These are phyloP conservation scores for Eupsilia transversa DNA, from an alignment of 2,888 invertebrate species.

Conservation along the genomic window DNA sequence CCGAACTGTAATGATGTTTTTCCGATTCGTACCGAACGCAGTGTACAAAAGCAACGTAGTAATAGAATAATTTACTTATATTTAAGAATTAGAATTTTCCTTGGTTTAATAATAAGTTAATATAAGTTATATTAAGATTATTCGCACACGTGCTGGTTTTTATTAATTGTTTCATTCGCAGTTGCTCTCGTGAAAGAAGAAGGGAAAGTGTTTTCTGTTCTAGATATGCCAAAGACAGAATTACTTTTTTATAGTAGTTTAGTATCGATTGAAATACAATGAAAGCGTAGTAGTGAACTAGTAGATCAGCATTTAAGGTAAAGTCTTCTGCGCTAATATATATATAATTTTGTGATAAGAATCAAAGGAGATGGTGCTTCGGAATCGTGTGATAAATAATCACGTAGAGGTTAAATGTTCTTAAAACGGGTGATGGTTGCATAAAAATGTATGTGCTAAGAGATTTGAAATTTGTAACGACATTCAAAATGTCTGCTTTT, in stretches of 20 bases:
- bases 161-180: slow-evolving; percentile 54
- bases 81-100: slow-evolving; percentile 9
- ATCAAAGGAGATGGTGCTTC: slow-evolving; percentile 53
- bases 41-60: slow-evolving; percentile 13
- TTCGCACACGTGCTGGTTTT: slow-evolving; percentile 35
- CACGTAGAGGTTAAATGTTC: slow-evolving; percentile 28
- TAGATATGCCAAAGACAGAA: slow-evolving; percentile 59
- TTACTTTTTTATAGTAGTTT: slow-evolving; percentile 30
- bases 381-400: slow-evolving; percentile 42
- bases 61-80: slow-evolving; percentile 20
- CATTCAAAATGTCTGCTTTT: slow-evolving; percentile 55
- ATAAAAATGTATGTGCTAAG: slow-evolving; percentile 15
- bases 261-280: slow-evolving; percentile 28
- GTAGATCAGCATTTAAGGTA: slow-evolving; percentile 19
- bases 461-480: slow-evolving; percentile 21
- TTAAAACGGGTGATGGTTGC: slow-evolving; percentile 1
- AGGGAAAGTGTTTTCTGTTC: slow-evolving; percentile 45
- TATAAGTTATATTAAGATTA: slow-evolving; percentile 25
- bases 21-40: slow-evolving; percentile 18
- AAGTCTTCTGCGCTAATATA: slow-evolving; percentile 27
- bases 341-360: slow-evolving; percentile 33
- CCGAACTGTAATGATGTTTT: not conserved
- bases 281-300: slow-evolving; percentile 8
- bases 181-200: slow-evolving; percentile 37
- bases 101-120: slow-evolving; percentile 24